Percentiles rank a stretch among this genome's conserved stretches.
Evolutionary conservation across 2,888 invertebrate species (phyloP).

Genomic region (Agrochola litura): DNA sequence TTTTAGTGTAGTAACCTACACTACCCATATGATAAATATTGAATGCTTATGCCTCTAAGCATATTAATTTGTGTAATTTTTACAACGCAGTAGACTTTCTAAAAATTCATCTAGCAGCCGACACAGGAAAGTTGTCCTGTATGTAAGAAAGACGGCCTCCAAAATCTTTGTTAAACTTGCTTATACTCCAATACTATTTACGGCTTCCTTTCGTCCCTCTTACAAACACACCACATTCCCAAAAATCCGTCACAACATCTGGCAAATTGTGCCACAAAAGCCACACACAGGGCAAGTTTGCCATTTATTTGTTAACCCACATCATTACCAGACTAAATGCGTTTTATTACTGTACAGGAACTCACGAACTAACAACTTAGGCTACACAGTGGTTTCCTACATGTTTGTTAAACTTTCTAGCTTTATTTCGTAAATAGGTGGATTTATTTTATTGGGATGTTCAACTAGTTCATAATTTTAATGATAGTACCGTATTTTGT

Average conservation of each 20-base stretch:
- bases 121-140: too few species aligned
- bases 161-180: background rate
- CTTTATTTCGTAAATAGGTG: background rate
- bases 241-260: slow-evolving; percentile 7
- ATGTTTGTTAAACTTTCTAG: slow-evolving; percentile 32
- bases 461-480: too few species aligned
- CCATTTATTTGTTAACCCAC: slow-evolving; percentile 43
- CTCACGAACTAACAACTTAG: slow-evolving; percentile 14
- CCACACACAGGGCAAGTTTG: slow-evolving; percentile 13
- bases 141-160: background rate
- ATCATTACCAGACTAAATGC: slow-evolving; percentile 40
- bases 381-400: slow-evolving; percentile 13
- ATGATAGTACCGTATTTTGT: too few species aligned
- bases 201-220: too few species aligned
- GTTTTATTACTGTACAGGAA: slow-evolving; percentile 19
- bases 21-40: background rate
- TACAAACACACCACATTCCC: too few species aligned
- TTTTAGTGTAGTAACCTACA: background rate
- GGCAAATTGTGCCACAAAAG: slow-evolving; percentile 24
- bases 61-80: background rate
- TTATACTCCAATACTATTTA: too few species aligned
- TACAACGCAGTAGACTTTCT: background rate
- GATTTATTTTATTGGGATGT: slow-evolving; percentile 11
- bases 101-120: background rate
- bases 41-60: background rate